Base-by-base conservation (phyloP, 1,140 invertebrate species). In the Ceratitis capitata region DNA sequence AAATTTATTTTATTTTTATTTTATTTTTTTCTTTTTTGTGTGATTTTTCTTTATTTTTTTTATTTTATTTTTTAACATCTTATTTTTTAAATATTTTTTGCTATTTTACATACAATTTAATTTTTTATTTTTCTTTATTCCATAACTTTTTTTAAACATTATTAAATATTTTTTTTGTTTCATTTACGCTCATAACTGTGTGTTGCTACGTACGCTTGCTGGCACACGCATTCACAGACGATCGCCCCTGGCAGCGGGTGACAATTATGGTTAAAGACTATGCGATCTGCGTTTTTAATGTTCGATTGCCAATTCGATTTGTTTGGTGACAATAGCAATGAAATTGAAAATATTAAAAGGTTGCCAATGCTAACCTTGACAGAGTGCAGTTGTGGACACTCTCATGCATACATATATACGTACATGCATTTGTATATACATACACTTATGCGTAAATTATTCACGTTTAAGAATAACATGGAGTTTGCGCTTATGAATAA, bases 291-390 rank as follows among this genome's bases (percentile, higher is more conserved):
- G 12, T 10, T 61, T 61, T 61, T 61, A 12, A 19, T 9, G 58
- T 26, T 61, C 58, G 19, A n/a, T 12, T 35, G 61, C 61, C 16
- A 61, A 23, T 29, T 35, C 35, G 69, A 45, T 78, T 61, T 45
- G 39, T n/a, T n/a, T 78, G 39, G 35, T 78, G 69, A 45, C 69
- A 78, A 78, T 78, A 42, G 69, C 69, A 78, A 78, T 78, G 69
- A 78, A 78, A 78, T 78, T 78, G 69, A 78, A 78, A 45, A 78
- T 78, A 45, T 45, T 78, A 45, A 78, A n/a, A 78, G 69, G 69
- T 78, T 78, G 69, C n/a, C 39, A 78, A 12, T 26, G 19, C 1
- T n/a, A 39, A 78, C 69, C 69, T 78, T 78, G 69, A 23, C 7
- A 23, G n/a, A 78, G 69, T 69, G 61, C 29, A 53, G 51, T 53